Base-by-base conservation (phyloP, 2,113 vertebrate species). In the Poeciliopsis occidentalis region DNA sequence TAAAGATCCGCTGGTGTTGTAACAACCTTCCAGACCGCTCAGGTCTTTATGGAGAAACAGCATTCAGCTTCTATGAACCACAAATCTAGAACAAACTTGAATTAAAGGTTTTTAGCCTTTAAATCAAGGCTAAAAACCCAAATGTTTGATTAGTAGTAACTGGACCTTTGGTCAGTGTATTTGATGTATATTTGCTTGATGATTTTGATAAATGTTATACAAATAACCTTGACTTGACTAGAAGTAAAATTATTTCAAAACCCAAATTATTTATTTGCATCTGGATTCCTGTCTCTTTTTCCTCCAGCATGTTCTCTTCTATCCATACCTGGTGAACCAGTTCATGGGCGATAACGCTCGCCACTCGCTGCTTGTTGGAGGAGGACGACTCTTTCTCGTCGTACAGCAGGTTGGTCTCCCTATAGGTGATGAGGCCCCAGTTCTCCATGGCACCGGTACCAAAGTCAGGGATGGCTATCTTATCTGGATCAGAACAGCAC, bases 401-500 rank as follows among this genome's bases (percentile, higher is more conserved):
- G 13, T 95, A 99, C 47, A 99, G 93, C 76, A 99, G 89, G 85
- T 98, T 99, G 24, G 95, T 97, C 89, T 99, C 98, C 85, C 98
- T 91, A 91, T 97, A 99, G 41, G 98, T 99, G 91, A 99, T 93
- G 51, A 99, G 94, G 0, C 98, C 98, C 98, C 98, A 99, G 94
- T 99, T 99, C 87, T 99, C 98, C 98, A 99, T 99, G 29, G 98
- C 98, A 24, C 98, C 98, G 0, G 97, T 99, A 12, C 98, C 98
- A 27, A 99, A 99, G 88, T 99, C 97, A 87, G 98, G 98, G 87
- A 99, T 99, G 78, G 98, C 98, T 39, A 99, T 99, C 94, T 97
- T 91, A 93, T 99, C 98, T 99, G 76, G 2, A 89, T 85, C 27
- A 62, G 61, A 71, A 74, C 15, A 79, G 30, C 8, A 81, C 22